Evolutionary conservation across 1,140 invertebrate species (phyloP), one percentile per base, ranked within the genome.

Genomic region (Ooceraea biroi): DNA sequence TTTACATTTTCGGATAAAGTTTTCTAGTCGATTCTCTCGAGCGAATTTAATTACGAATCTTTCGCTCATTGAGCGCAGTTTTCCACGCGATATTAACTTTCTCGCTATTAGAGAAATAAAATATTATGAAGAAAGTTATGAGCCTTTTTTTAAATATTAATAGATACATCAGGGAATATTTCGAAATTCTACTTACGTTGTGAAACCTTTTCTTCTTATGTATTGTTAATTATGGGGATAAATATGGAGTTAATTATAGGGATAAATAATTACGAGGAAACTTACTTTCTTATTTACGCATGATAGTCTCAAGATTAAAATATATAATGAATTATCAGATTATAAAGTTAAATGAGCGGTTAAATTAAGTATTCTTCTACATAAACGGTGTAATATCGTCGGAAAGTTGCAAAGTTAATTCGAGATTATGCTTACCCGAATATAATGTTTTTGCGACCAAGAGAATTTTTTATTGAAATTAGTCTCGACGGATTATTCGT

Each of bases 321-420:
- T 65, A 80, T 65, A 60, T 76, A 65, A 74, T 41, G 74, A 19
- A 68, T 25, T 11, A 69, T 22, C 44, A 55, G 50, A 69, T 80
- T 80, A 30, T 44, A 80, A 80, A 80, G 36, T 80, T 80, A 69
- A 69, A 69, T 69, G 30, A 52, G 46, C 36, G 7, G 36, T 36
- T 44, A 80, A 48, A 58, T 77, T 52, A 50, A 36, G 41, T 65
- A 36, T 48, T 65, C 73, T 12, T 8, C 44, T 22, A 36, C n/a
- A 65, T 65, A 63, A 61, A 63, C 30, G 7, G 46, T n/a, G 46
- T 55, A 66, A 66, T 66, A 55, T 66, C 19, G 52, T 74, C 27
- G 17, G 8, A 66, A 77, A 66, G 46, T 41, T 66, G 27, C 46
- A 36, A 2, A 27, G 46, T 12, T 78, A 41, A 66, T 77, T 58